Evolutionary conservation across 2,797 vertebrate genomes (phyloP), one percentile per base, ranked within the genome.

Genomic region (Myiotriccus ornatus): DNA sequence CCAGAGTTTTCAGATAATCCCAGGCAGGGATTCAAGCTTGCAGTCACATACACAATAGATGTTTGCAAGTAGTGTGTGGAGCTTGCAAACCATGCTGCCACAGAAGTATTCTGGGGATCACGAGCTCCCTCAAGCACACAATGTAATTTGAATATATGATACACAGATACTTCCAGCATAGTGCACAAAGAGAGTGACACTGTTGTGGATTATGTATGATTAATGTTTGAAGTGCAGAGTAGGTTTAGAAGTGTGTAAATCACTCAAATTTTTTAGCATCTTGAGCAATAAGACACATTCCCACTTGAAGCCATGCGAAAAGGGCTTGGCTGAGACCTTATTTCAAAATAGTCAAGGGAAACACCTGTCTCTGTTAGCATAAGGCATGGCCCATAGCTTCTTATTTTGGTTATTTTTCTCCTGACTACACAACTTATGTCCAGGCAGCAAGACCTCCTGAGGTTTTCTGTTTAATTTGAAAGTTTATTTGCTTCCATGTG

Each of bases 1-100:
- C n/a, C 89, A 78, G 84, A 94, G 84, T 92, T 97, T 97, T 95
- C 94, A 92, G 92, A 77, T 90, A 97, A 91, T 96, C 91, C 95
- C 87, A 95, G 90, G 39, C 83, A 97, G 97, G 92, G 90, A 96
- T 71, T 96, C 86, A 80, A 86, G 62, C 62, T 73, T 91, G 67
- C 94, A 87, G 37, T 96, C 94, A 96, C 90, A 89, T 28, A 69
- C 56, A 56, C 93, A 96, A 73, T 50, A 83, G 81, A 74, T 50
- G 70, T 74, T 86, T 57, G 30, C 15, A 19, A 53, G 70, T 46
- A 70, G 47, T 2, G 1, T 5, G 75, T 13, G 30, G 39, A 73
- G 62, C 47, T 25, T 44, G 47, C 50, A 87, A 89, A 71, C 46
- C 7, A 3, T 22, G 49, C 39, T 86, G 85, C 75, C 79, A 34